Percentiles rank a stretch among this genome's conserved stretches.
phyloP scores from a whole-genome alignment of 2,888 invertebrate genomes.

The Hypercompe scribonia region DNA sequence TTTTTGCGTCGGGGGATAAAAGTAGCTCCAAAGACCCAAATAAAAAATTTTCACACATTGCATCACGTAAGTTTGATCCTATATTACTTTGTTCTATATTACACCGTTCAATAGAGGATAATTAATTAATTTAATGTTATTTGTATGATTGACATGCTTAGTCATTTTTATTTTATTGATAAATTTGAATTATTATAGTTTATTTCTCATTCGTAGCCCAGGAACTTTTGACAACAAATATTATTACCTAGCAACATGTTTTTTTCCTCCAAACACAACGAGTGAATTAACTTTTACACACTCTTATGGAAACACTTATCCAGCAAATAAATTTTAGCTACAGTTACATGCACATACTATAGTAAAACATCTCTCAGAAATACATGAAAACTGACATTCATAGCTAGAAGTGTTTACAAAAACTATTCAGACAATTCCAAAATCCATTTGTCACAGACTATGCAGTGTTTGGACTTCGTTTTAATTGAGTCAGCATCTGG shows the following conservation, averaged over 20 bases:
- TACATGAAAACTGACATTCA: neutral
- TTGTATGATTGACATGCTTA: too few species aligned
- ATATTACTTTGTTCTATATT: neutral
- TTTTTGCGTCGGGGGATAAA: too few species aligned
- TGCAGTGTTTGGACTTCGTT: constrained; percentile 20
- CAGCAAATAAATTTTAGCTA: neutral
- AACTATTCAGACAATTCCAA: constrained; percentile 7
- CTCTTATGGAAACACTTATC: neutral
- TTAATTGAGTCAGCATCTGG: constrained; percentile 17
- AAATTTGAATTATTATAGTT: too few species aligned
- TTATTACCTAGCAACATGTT: too few species aligned
- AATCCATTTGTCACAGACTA: constrained; percentile 12
- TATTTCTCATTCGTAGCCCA: too few species aligned
- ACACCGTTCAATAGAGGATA: too few species aligned
- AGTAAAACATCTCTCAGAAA: neutral
- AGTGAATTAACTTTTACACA: neutral
- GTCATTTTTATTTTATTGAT: too few species aligned
- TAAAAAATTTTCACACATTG: neutral
- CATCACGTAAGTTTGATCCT: neutral
- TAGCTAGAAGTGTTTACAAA: constrained; percentile 6
- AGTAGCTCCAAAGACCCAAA: neutral
- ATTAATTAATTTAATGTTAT: too few species aligned
- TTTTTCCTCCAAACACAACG: too few species aligned
- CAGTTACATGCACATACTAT: neutral
- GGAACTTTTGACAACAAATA: too few species aligned